A percentile compares a stretch with the other conserved stretches of the same genome.
phyloP scores from a whole-genome alignment of 2,888 invertebrate genomes.

The Palloptera scutellata region DNA sequence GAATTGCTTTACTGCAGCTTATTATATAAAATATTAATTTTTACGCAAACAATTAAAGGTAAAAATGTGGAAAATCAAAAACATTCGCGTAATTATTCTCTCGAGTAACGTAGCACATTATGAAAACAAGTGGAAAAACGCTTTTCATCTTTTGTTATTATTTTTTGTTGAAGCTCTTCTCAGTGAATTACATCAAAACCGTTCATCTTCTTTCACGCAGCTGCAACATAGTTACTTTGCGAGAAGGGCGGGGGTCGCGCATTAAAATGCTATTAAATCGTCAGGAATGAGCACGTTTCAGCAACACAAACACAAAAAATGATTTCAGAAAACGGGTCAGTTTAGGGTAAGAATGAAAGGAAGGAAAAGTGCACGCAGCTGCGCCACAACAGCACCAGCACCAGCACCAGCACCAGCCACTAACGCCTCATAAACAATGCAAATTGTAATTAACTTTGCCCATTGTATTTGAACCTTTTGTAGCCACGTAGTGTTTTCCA shows the following conservation, averaged over 20 bases:
- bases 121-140: neutral
- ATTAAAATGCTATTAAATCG: constrained; percentile 5
- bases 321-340: neutral
- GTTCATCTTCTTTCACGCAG: neutral
- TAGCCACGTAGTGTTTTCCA: neutral
- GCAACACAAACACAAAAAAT: neutral
- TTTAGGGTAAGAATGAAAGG: neutral
- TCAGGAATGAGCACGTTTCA: neutral
- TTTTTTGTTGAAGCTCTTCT: no score
- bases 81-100: neutral
- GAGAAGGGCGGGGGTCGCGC: neutral
- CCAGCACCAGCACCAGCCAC: no score
- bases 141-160: neutral
- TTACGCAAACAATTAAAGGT: constrained; percentile 2
- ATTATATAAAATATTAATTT: neutral
- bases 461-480: neutral
- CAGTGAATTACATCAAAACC: neutral
- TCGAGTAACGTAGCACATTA: neutral
- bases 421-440: constrained; percentile 4
- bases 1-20: neutral
- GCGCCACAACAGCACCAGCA: no score
- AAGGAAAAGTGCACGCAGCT: neutral
- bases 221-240: neutral
- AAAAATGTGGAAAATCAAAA: constrained; percentile 5
- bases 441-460: constrained; percentile 3